Evolutionary conservation across 2,797 vertebrate genomes (phyloP).

Genomic region (Enteromius thamalakanensis): DNA sequence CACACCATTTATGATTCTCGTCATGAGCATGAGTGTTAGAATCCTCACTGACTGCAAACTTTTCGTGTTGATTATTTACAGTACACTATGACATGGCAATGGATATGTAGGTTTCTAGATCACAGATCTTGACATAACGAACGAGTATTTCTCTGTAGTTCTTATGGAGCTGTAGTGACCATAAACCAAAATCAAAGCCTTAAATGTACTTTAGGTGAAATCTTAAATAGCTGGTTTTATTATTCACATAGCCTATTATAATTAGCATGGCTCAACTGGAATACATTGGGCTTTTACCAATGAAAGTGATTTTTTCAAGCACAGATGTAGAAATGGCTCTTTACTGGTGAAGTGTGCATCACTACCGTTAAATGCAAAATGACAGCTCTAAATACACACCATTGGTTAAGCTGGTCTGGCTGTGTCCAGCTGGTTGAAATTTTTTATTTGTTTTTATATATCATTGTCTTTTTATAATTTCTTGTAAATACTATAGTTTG

Average conservation of each 20-base stretch:
- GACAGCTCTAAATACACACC: neutral
- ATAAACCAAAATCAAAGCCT: neutral
- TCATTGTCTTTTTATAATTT: neutral
- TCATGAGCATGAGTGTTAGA: neutral
- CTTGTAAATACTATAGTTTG: neutral
- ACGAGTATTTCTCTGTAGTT: neutral
- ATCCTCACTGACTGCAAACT: neutral
- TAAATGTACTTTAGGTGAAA: neutral
- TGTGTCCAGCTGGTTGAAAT: neutral
- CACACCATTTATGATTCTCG: neutral
- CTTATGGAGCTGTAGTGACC: conserved; percentile 1
- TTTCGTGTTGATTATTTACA: conserved; percentile 17
- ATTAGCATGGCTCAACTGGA: neutral
- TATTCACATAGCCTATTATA: neutral
- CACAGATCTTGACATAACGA: conserved; percentile 7
- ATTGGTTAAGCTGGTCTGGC: neutral
- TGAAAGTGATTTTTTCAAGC: neutral
- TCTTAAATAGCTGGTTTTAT: neutral
- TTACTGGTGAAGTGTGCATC: neutral
- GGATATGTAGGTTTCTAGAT: conserved; percentile 17
- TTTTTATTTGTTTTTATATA: neutral
- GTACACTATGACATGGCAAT: neutral
- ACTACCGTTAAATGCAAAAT: neutral
- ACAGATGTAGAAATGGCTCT: neutral
- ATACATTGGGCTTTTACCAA: neutral